phyloP scores from a whole-genome alignment of 2,888 invertebrate genomes.

The Helobdella robusta region DNA sequence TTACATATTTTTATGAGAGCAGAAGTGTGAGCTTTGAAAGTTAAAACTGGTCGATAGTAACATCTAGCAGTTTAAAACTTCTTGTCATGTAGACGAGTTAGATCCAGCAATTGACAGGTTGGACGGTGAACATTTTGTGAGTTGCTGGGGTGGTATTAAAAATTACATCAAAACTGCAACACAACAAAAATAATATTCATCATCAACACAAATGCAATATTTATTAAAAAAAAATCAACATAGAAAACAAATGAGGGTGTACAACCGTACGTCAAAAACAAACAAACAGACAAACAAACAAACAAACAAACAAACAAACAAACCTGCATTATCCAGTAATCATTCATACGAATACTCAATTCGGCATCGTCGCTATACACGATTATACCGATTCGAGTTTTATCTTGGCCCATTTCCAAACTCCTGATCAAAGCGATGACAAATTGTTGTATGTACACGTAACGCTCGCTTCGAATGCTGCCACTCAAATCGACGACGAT shows the following conservation, averaged over 20 bases:
- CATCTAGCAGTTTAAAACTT: no score
- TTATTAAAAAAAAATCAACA: no score
- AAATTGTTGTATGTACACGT: slow-evolving; percentile 27
- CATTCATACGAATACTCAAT: slow-evolving; percentile 40
- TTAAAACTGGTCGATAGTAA: no score
- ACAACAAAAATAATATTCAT: no score
- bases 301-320: not conserved
- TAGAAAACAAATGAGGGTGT: no score
- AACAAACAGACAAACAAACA: not conserved
- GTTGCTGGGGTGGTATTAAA: not conserved
- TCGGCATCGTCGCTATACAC: slow-evolving; percentile 32
- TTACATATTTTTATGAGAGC: no score
- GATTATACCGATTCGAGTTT: slow-evolving; percentile 33
- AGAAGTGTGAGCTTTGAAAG: no score
- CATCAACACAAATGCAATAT: no score
- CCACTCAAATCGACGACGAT: slow-evolving; percentile 33
- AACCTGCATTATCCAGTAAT: slow-evolving; percentile 33
- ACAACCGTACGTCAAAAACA: no score
- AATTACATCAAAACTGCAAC: not conserved
- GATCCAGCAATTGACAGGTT: not conserved
- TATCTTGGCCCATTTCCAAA: slow-evolving; percentile 36
- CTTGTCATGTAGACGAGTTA: not conserved
- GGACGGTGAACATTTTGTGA: no score
- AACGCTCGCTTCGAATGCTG: slow-evolving; percentile 29
- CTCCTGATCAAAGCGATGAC: slow-evolving; percentile 25